Conservation (phyloP, 1,140 invertebrate species). For the Meteorus sp. region DNA sequence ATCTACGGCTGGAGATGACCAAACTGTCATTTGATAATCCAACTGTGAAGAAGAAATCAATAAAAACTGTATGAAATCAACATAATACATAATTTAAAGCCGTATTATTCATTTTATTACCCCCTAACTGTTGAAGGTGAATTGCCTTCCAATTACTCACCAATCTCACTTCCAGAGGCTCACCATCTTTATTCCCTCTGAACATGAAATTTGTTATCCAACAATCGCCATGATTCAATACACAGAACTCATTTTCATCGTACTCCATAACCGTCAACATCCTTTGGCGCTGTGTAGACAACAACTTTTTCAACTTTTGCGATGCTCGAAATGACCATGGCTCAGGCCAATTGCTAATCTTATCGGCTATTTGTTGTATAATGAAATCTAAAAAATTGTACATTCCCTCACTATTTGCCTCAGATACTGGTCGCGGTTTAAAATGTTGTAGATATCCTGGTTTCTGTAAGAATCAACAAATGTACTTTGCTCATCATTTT, state of each 20-base stretch:
- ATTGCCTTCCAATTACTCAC: conserved; percentile 28
- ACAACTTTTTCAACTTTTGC: conserved; percentile 46
- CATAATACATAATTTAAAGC: no score
- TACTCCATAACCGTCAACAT: conserved; percentile 42
- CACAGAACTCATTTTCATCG: conserved; percentile 36
- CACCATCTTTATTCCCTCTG: conserved; percentile 26
- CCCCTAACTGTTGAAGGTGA: not conserved
- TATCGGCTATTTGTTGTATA: conserved; percentile 19
- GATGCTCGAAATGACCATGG: conserved; percentile 14
- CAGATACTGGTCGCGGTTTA: conserved; percentile 30
- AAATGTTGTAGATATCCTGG: conserved; percentile 32
- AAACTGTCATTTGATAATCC: conserved; percentile 55
- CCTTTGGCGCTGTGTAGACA: conserved; percentile 33
- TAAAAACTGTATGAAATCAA: not conserved
- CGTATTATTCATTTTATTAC: not conserved
- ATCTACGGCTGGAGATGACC: conserved; percentile 55
- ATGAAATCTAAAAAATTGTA: conserved; percentile 28
- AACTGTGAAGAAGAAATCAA: conserved; percentile 38
- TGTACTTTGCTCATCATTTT: no score
- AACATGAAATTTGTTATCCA: conserved; percentile 48
- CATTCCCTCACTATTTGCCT: conserved; percentile 29
- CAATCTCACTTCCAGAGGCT: conserved; percentile 28
- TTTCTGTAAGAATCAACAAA: conserved; percentile 45
- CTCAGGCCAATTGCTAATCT: conserved; percentile 28
- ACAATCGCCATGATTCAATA: conserved; percentile 48